phyloP scores from a whole-genome alignment of 2,888 invertebrate genomes.

The Pollenia amentaria region DNA sequence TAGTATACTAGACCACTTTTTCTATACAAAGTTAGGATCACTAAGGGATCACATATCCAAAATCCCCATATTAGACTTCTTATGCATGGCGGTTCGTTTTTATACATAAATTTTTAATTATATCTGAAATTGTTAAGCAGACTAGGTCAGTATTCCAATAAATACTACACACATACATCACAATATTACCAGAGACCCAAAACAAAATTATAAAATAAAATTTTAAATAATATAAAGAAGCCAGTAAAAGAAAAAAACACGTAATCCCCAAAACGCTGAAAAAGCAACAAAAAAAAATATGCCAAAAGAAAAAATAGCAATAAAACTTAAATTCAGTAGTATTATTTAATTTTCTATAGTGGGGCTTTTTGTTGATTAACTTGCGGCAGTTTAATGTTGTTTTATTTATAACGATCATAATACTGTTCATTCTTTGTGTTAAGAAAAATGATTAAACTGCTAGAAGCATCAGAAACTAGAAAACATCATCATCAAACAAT shows the following conservation, averaged over 20 bases:
- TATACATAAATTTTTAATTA: constrained; percentile 6
- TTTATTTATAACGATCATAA: constrained; percentile 44
- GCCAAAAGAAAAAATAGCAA: neutral
- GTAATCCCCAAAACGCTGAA: neutral
- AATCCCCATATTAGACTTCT: too few relatives aligned
- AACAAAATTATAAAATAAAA: constrained; percentile 17
- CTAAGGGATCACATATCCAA: too few relatives aligned
- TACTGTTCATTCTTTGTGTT: constrained; percentile 32
- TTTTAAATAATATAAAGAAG: neutral
- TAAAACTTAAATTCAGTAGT: constrained; percentile 19
- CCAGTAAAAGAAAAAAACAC: neutral
- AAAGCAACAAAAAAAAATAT: neutral
- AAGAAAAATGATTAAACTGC: constrained; percentile 27
- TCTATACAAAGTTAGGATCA: too few relatives aligned
- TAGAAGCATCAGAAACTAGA: neutral
- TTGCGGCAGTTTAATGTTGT: constrained; percentile 61
- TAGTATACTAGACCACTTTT: too few relatives aligned
- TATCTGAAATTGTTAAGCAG: constrained; percentile 14
- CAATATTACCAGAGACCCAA: neutral
- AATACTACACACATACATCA: neutral
- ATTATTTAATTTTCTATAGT: constrained; percentile 57
- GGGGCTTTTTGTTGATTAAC: constrained; percentile 56
- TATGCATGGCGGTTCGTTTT: too few relatives aligned
- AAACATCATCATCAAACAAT: constrained; percentile 20
- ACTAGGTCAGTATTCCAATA: constrained; percentile 55